Percentiles rank a stretch among this genome's conserved stretches.
phyloP scores from a whole-genome alignment of 2,888 invertebrate species.

The Apodemia zela region DNA sequence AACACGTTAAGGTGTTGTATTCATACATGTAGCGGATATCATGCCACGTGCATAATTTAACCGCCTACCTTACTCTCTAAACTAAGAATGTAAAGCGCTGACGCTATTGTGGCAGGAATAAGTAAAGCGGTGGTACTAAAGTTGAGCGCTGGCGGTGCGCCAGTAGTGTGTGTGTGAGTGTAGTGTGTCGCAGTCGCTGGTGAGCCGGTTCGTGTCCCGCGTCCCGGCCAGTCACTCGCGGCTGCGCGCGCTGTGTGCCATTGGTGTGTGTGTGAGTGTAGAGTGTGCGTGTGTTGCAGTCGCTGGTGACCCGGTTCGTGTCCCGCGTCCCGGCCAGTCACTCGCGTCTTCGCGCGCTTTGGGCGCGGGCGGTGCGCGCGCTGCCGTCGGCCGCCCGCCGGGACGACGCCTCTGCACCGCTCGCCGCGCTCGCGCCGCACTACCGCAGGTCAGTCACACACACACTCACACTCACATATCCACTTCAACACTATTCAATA shows the following conservation, averaged over 20 bases:
- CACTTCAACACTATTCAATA: too few species aligned
- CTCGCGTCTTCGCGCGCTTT: constrained; percentile 72
- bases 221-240: constrained; percentile 64
- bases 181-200: constrained; percentile 73
- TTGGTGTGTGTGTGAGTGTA: too few species aligned
- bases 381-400: constrained; percentile 79
- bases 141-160: too few species aligned
- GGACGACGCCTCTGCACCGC: constrained; percentile 66
- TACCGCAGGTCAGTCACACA: constrained; percentile 73
- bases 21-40: too few species aligned
- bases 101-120: too few species aligned
- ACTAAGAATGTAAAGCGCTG: too few species aligned
- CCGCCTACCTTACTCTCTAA: too few species aligned
- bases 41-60: too few species aligned
- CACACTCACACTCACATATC: too few species aligned
- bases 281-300: constrained; percentile 71
- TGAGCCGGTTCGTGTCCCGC: constrained; percentile 84
- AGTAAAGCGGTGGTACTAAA: too few species aligned
- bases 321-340: constrained; percentile 76
- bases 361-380: constrained; percentile 81
- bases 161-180: too few species aligned
- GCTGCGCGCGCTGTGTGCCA: constrained; percentile 72
- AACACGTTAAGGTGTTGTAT: too few species aligned
- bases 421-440: constrained; percentile 78
- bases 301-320: constrained; percentile 84